Percentiles rank a stretch among this genome's conserved stretches.
phyloP scores from a whole-genome alignment of 2,113 vertebrate genomes.

The Gymnarchus niloticus region DNA sequence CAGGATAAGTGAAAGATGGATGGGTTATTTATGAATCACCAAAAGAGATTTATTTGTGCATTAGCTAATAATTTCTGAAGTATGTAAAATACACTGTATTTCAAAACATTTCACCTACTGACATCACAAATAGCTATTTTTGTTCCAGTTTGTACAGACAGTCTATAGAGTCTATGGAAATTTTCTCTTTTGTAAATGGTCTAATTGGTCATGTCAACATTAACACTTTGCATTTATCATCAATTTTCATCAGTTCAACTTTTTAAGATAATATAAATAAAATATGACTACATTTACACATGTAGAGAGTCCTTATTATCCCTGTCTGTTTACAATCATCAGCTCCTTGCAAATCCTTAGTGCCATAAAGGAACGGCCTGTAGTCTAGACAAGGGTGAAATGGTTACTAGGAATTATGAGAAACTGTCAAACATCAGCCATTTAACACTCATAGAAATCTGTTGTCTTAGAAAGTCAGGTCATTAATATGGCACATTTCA shows the following conservation, averaged over 20 bases:
- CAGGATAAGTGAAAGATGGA: neutral
- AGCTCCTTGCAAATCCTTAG: neutral
- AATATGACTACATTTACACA: neutral
- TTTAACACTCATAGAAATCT: neutral
- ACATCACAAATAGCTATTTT: too few relatives aligned
- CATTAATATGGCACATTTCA: neutral
- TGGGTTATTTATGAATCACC: neutral
- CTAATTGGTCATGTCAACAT: too few relatives aligned
- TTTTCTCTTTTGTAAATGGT: too few relatives aligned
- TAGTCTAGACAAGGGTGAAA: neutral
- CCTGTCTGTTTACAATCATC: neutral
- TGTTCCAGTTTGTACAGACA: too few relatives aligned
- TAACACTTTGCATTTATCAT: too few relatives aligned
- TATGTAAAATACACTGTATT: neutral
- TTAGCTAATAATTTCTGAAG: neutral
- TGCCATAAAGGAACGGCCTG: neutral
- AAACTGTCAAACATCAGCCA: neutral
- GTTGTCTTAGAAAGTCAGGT: neutral
- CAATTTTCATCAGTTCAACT: too few relatives aligned
- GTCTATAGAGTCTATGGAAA: too few relatives aligned
- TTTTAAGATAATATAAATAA: too few relatives aligned
- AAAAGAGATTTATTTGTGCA: neutral
- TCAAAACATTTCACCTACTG: too few relatives aligned
- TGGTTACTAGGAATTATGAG: neutral
- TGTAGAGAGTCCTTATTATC: neutral